Evolutionary conservation across 2,797 vertebrate species (phyloP).

Genomic region (Oreochromis mossambicus): DNA sequence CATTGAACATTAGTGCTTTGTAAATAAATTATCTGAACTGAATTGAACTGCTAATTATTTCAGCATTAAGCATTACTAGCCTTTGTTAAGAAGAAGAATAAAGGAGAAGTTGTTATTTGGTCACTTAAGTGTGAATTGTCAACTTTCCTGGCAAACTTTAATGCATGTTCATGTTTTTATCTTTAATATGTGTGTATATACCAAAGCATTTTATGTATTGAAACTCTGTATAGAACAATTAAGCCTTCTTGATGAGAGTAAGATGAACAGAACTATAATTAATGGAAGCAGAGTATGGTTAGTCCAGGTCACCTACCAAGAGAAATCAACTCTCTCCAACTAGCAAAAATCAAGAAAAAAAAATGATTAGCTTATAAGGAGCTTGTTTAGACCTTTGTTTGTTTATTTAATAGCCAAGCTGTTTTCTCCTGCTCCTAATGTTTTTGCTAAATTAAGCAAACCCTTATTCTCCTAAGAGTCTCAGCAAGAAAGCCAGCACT

Average conservation of each 20-base stretch:
- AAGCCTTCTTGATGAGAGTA: not conserved
- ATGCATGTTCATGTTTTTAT: not conserved
- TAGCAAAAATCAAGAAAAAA: not conserved
- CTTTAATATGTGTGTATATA: not conserved
- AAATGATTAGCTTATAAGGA: not conserved
- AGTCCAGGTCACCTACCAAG: not conserved
- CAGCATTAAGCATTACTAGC: not conserved
- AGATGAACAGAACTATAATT: not conserved
- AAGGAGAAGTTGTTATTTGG: not conserved
- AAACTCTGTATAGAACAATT: not conserved
- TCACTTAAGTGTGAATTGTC: not conserved
- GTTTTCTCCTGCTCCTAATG: not conserved
- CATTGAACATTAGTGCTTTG: not conserved
- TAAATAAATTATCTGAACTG: not conserved
- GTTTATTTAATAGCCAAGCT: not conserved
- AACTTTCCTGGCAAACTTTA: not conserved
- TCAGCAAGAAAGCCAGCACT: not conserved
- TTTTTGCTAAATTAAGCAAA: not conserved
- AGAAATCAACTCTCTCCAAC: not conserved
- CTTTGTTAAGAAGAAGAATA: not conserved
- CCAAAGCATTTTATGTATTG: not conserved
- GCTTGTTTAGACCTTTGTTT: not conserved
- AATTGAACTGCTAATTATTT: not conserved
- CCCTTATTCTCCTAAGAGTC: not conserved
- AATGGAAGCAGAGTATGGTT: not conserved